Base-by-base conservation (phyloP, 2,888 invertebrate genomes). In the Eurytoma californica region DNA sequence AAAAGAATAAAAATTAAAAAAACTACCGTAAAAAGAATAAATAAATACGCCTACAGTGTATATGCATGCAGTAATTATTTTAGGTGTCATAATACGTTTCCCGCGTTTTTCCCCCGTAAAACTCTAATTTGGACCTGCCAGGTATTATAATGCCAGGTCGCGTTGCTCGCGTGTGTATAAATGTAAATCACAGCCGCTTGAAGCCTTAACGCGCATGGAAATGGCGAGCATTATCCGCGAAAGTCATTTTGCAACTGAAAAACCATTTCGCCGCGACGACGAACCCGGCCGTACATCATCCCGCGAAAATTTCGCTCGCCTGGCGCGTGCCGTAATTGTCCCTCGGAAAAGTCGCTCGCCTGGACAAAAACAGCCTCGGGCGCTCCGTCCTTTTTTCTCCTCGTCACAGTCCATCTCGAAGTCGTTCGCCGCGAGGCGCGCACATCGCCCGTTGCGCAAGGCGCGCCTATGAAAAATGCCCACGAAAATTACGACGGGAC, bases 121-220 rank as follows among this genome's bases (percentile, higher is more conserved):
- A 53, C 28, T 60, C 69, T 57, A 70, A 65, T 57, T 55, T 12
- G 51, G 12, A 30, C 60, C 47, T 18, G 69, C 24, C 68, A 51
- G 30, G 63, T 58, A 49, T 67, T 69, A 67, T 30, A 75, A 67
- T 74, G 13, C 28, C 39, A 18, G 53, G 16, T 51, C 20, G 18
- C 39, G 39, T 5, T 13, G 30, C 39, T 20, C 39, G 20, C 51
- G 63, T 68, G 72, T 39, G 63, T 61, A 49, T 72, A 61, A 39
- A 72, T 63, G 67, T 72, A 72, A 78, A 72, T 67, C 66, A 72
- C 51, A 49, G 72, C 72, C 67, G 58, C 67, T 67, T 68, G 53
- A 53, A 49, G 47, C 16, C 20, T 28, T 18, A 7, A 51, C 53
- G 24, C n/a, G 66, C 51, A 72, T 53, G 55, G 30, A 47, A 77